A percentile compares a stretch with the other conserved stretches of the same genome.
Evolutionary conservation across 2,888 invertebrate species (phyloP).

Genomic region (Acleris literana): DNA sequence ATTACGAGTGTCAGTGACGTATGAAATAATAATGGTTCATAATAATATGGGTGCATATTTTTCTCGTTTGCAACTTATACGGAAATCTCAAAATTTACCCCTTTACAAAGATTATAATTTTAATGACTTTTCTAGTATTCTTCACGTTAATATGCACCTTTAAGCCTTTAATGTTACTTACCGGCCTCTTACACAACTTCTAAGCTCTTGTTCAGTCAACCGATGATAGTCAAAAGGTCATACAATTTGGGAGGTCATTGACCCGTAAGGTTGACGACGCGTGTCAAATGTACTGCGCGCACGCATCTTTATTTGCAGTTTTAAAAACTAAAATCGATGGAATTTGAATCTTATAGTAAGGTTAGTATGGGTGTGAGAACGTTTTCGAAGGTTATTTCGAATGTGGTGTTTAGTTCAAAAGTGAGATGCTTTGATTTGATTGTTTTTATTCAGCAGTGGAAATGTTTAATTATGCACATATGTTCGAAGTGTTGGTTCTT

Average conservation of each 20-base stretch:
- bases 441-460: slow-evolving; percentile 76
- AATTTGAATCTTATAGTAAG: slow-evolving; percentile 43
- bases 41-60: too few species aligned
- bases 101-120: too few species aligned
- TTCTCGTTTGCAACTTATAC: too few species aligned
- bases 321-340: neutral
- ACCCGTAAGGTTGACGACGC: slow-evolving; percentile 57
- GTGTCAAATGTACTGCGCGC: slow-evolving; percentile 61
- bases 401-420: slow-evolving; percentile 50
- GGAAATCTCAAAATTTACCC: too few species aligned
- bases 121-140: too few species aligned
- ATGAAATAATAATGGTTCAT: too few species aligned
- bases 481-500: slow-evolving; percentile 26
- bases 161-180: neutral
- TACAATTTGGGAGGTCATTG: slow-evolving; percentile 51
- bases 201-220: slow-evolving; percentile 25
- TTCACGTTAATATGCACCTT: too few species aligned
- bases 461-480: slow-evolving; percentile 70
- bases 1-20: too few species aligned
- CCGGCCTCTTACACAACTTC: slow-evolving; percentile 15
- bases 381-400: slow-evolving; percentile 9
- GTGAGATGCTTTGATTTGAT: slow-evolving; percentile 68
- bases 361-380: slow-evolving; percentile 24
- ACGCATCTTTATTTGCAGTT: slow-evolving; percentile 38
- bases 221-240: slow-evolving; percentile 34